These are phyloP conservation scores for Pipra filicauda DNA, from an alignment of 2,113 vertebrate genomes.

Conservation along the genomic window DNA sequence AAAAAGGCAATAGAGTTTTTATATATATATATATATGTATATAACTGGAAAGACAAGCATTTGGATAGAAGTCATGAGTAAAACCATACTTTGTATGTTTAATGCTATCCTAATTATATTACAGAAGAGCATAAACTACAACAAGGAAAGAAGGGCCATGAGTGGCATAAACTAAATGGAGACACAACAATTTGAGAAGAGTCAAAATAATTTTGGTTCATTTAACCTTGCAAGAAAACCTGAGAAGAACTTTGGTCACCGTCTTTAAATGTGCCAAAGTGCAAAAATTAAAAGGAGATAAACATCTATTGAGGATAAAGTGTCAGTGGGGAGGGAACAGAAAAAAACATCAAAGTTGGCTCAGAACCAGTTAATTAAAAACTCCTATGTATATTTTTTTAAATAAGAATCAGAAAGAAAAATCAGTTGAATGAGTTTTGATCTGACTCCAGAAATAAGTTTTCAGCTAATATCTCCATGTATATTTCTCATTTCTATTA, in stretches of 20 bases:
- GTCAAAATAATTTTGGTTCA: not conserved
- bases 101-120: not conserved
- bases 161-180: not conserved
- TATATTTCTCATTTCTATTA: not conserved
- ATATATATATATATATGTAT: not conserved
- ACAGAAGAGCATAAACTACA: not conserved
- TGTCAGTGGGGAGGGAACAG: fast-evolving
- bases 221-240: not conserved
- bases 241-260: not conserved
- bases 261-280: not conserved
- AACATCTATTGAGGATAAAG: not conserved
- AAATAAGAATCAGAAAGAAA: not conserved
- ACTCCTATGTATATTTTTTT: not conserved
- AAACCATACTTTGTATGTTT: not conserved
- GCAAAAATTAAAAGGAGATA: not conserved
- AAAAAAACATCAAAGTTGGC: fast-evolving
- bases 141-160: not conserved
- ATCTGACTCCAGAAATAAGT: not conserved
- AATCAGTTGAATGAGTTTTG: not conserved
- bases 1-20: not conserved
- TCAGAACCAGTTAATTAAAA: not conserved
- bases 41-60: not conserved
- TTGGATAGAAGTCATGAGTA: not conserved
- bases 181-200: not conserved
- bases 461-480: not conserved